phyloP scores from a whole-genome alignment of 2,113 vertebrate genomes.

The Sphyrna mokarran region DNA sequence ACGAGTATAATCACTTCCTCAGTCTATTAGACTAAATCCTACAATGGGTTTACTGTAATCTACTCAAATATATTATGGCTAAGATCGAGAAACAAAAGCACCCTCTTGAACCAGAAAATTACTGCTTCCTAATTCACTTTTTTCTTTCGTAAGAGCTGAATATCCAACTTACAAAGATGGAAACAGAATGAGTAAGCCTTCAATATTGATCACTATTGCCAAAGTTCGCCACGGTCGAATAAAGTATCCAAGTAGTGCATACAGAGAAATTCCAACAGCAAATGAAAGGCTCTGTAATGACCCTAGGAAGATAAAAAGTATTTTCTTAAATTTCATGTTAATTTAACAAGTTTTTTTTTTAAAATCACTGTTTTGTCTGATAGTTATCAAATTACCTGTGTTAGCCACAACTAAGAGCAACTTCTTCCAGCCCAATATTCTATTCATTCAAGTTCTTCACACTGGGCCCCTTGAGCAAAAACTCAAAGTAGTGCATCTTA shows the following conservation, averaged over 20 bases:
- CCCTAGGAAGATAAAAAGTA: constrained; percentile 47
- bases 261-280: constrained; percentile 67
- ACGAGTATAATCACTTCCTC: too few species aligned
- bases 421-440: neutral
- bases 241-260: constrained; percentile 64
- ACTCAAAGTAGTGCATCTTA: neutral
- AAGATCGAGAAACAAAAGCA: neutral
- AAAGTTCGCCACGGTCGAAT: constrained; percentile 67
- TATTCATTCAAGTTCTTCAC: neutral
- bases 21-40: too few species aligned
- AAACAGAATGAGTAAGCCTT: constrained; percentile 59
- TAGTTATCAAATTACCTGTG: neutral
- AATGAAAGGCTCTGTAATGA: constrained; percentile 66
- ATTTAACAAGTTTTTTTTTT: neutral
- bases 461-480: neutral
- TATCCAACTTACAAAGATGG: constrained; percentile 47
- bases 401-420: neutral
- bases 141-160: neutral
- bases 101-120: neutral
- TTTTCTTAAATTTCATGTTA: neutral
- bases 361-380: neutral
- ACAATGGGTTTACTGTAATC: too few species aligned
- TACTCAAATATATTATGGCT: too few species aligned
- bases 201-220: constrained; percentile 63
- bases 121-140: neutral